Evolutionary conservation across 2,888 invertebrate species (phyloP).

Genomic region (Biston stratarius): DNA sequence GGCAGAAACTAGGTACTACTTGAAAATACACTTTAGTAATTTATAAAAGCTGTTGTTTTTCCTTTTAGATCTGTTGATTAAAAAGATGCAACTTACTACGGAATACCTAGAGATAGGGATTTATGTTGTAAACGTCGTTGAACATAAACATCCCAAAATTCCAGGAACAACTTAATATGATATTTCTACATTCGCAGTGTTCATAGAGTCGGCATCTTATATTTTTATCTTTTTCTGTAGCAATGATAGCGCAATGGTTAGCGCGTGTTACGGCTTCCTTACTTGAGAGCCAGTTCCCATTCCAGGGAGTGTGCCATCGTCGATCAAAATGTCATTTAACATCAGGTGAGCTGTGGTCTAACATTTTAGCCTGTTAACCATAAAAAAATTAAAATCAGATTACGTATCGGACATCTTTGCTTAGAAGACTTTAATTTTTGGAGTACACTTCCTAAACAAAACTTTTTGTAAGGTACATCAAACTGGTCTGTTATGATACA

Average conservation of each 20-base stretch:
- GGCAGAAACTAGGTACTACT: background rate
- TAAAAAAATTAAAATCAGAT: background rate
- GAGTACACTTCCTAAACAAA: constrained; percentile 1
- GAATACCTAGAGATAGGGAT: constrained; percentile 15
- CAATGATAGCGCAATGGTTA: too few species aligned
- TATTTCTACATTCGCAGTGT: background rate
- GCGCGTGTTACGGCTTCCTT: too few species aligned
- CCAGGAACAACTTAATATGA: constrained; percentile 1
- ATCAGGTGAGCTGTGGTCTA: too few species aligned
- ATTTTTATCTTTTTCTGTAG: background rate
- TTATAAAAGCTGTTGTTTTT: constrained; percentile 30
- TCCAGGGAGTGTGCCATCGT: too few species aligned
- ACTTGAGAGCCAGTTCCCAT: too few species aligned
- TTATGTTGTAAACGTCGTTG: constrained; percentile 16
- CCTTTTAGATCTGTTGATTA: constrained; percentile 33
- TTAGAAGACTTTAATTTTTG: background rate
- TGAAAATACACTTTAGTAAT: background rate
- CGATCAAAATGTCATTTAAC: too few species aligned
- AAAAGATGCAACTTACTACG: constrained; percentile 1
- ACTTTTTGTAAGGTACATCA: background rate
- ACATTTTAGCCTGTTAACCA: background rate
- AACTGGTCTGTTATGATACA: constrained; percentile 10
- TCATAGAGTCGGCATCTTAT: background rate
- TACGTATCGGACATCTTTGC: background rate
- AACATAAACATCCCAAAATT: constrained; percentile 7